phyloP scores from a whole-genome alignment of 2,888 invertebrate species.

The Scaptomyza cyrtandrae region DNA sequence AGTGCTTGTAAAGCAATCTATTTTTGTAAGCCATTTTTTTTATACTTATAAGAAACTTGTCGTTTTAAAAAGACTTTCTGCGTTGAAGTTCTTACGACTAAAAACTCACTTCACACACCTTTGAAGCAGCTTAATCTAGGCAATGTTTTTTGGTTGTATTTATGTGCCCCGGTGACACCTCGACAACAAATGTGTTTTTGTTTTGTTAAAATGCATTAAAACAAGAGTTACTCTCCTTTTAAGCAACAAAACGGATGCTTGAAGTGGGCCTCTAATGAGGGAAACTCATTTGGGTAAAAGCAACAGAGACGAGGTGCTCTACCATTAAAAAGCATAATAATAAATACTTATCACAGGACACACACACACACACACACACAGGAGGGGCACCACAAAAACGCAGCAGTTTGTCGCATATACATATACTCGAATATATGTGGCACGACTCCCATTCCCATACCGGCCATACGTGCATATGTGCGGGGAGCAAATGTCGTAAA shows the following conservation, averaged over 20 bases:
- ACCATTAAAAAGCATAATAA: conserved; percentile 79
- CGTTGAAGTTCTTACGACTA: not conserved
- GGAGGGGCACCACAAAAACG: conserved; percentile 37
- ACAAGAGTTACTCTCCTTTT: not conserved
- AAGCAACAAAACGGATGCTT: conserved; percentile 31
- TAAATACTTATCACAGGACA: conserved; percentile 73
- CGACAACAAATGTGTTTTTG: conserved; percentile 1
- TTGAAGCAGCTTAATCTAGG: not conserved
- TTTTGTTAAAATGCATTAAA: conserved; percentile 42
- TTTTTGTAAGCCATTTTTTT: not conserved
- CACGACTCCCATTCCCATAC: conserved; percentile 40
- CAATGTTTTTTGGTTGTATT: not conserved
- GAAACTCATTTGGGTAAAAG: conserved; percentile 78
- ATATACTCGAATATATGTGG: too few species aligned
- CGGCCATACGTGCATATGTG: conserved; percentile 21
- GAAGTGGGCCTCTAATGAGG: conserved; percentile 67
- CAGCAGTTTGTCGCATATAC: conserved; percentile 62
- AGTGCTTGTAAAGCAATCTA: conserved; percentile 5
- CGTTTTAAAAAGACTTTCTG: not conserved
- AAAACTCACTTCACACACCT: not conserved
- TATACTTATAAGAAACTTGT: not conserved
- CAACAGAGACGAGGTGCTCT: conserved; percentile 58
- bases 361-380: conserved; percentile 2
- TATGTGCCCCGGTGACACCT: not conserved
- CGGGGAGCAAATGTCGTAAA: conserved; percentile 72